Conservation (phyloP, 2,888 invertebrate species). For the Panopea generosa region DNA sequence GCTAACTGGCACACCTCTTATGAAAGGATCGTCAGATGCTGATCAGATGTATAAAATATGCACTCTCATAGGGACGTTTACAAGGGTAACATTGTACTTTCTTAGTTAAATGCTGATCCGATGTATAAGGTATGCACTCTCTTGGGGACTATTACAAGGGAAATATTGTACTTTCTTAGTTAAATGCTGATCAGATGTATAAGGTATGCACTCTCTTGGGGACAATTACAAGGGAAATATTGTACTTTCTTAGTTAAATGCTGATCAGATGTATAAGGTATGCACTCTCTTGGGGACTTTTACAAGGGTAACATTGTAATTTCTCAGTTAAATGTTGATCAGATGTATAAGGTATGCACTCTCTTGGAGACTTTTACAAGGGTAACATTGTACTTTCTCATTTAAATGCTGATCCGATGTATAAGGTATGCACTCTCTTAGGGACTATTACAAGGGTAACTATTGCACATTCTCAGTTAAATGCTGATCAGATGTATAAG, state of each 20-base stretch:
- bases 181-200: constrained; percentile 34
- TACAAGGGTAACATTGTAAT: constrained; percentile 31
- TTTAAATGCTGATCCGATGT: constrained; percentile 36
- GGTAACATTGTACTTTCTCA: no score
- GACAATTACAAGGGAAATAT: constrained; percentile 40
- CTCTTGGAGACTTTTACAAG: constrained; percentile 36
- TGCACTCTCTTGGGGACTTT: constrained; percentile 32
- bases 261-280: constrained; percentile 38
- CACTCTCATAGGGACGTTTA: constrained; percentile 31
- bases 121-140: constrained; percentile 29
- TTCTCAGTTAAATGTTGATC: constrained; percentile 21
- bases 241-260: neutral
- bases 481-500: constrained; percentile 34
- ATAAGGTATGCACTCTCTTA: constrained; percentile 22
- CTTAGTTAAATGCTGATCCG: constrained; percentile 23
- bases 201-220: constrained; percentile 33
- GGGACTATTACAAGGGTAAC: constrained; percentile 46
- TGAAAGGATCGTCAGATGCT: constrained; percentile 21
- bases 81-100: constrained; percentile 25
- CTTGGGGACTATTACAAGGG: constrained; percentile 41
- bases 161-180: constrained; percentile 5
- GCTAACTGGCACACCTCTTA: constrained; percentile 37
- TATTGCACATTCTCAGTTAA: no score
- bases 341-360: constrained; percentile 28
- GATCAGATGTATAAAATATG: constrained; percentile 43